These are phyloP conservation scores for Enteromius treurensis DNA, from an alignment of 2,797 vertebrate species.

Conservation along the genomic window DNA sequence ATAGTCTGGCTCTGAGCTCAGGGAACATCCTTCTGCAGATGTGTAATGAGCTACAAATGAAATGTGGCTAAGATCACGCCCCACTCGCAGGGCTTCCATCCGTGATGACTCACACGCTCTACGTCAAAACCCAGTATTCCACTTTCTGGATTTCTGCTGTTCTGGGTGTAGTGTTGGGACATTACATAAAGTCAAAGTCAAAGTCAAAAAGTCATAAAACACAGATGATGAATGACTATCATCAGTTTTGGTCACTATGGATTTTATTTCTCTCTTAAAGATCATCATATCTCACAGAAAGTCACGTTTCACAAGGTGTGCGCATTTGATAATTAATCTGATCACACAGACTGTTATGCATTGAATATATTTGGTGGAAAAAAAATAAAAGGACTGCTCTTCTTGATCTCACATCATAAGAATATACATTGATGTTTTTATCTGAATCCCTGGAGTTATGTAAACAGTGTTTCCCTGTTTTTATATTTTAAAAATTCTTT, in stretches of 20 bases:
- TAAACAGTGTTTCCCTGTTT: neutral
- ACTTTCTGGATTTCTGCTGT: neutral
- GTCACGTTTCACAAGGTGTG: neutral
- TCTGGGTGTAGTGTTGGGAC: neutral
- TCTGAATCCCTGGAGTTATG: neutral
- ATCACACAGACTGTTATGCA: neutral
- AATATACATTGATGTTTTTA: neutral
- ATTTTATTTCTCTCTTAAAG: neutral
- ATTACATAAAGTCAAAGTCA: too few relatives aligned
- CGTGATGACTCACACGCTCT: neutral
- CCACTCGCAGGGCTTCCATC: neutral
- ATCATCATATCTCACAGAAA: neutral
- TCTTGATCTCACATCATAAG: neutral
- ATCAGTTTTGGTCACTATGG: too few relatives aligned
- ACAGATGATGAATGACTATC: neutral
- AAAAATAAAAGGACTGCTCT: neutral
- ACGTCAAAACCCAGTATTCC: neutral
- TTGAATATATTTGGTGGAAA: neutral
- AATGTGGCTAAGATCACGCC: conserved; percentile 8
- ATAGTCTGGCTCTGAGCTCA: conserved; percentile 29
- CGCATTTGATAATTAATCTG: neutral
- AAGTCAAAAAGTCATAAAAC: too few relatives aligned
- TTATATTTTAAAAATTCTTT: neutral
- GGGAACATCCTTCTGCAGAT: neutral
- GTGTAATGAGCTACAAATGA: conserved; percentile 17